Conservation (phyloP, 2,888 invertebrate genomes). For the Pollenia angustigena region DNA sequence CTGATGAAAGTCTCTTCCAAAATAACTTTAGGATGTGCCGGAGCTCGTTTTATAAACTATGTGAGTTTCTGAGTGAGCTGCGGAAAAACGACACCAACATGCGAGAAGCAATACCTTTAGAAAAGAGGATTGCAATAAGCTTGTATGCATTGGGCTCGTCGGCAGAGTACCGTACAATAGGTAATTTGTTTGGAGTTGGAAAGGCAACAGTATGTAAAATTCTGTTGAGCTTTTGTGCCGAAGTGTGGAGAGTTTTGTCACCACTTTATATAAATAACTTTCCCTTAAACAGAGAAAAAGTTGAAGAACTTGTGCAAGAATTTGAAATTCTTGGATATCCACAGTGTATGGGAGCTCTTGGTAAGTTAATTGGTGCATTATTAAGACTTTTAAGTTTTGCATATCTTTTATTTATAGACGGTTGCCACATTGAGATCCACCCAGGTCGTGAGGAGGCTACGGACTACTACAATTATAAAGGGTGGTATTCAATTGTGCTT, state of each 20-base stretch:
- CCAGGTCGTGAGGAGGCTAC: conserved; percentile 20
- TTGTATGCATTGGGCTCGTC: conserved; percentile 1
- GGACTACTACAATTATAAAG: conserved; percentile 18
- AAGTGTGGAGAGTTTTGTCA: conserved; percentile 22
- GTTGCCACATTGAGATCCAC: conserved; percentile 25
- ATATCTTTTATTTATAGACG: background rate
- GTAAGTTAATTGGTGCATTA: background rate
- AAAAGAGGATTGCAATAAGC: background rate
- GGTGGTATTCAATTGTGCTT: conserved; percentile 18
- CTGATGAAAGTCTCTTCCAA: conserved; percentile 12
- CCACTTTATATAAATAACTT: conserved; percentile 20
- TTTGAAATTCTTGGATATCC: conserved; percentile 21
- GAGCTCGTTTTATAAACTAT: background rate
- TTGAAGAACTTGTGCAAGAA: background rate
- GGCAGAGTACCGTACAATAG: background rate
- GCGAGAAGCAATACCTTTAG: conserved; percentile 17
- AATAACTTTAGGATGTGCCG: conserved; percentile 6
- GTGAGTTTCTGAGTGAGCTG: background rate
- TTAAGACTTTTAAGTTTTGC: background rate
- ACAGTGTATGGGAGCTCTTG: conserved; percentile 22
- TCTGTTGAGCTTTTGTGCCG: background rate
- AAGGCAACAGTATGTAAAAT: too few relatives aligned
- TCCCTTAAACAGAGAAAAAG: conserved; percentile 5
- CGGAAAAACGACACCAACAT: background rate
- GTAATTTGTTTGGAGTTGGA: background rate